Percentiles rank a stretch among this genome's conserved stretches.
These are phyloP conservation scores for Aplysia californica DNA, from an alignment of 1,140 invertebrate genomes.

Conservation along the genomic window DNA sequence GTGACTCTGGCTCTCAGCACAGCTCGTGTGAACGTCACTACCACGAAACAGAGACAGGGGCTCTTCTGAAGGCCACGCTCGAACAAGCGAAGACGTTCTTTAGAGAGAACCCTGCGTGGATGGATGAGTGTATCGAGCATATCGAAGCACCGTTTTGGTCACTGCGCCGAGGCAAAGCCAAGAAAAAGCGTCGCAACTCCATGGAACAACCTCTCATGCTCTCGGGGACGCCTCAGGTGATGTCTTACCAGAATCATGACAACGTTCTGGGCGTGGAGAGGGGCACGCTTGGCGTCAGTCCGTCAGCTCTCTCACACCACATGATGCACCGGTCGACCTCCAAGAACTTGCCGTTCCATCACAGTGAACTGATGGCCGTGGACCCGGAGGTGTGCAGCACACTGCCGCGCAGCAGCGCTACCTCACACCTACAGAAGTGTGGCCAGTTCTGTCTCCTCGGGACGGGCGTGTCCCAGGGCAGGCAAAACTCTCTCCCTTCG, in stretches of 20 bases:
- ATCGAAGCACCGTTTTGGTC: slow-evolving; percentile 17
- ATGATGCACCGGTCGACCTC: no score
- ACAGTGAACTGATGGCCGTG: no score
- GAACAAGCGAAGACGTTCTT: slow-evolving; percentile 59
- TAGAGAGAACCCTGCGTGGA: slow-evolving; percentile 55
- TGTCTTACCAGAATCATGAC: no score
- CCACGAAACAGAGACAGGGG: slow-evolving; percentile 52
- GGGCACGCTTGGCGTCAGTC: no score
- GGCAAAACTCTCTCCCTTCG: slow-evolving; percentile 54
- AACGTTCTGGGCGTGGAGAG: no score
- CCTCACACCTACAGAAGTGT: background rate
- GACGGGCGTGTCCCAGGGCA: slow-evolving; percentile 30
- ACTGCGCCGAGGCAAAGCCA: slow-evolving; percentile 29
- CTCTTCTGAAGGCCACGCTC: slow-evolving; percentile 50
- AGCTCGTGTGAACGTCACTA: slow-evolving; percentile 42
- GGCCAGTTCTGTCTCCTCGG: background rate
- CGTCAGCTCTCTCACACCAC: no score
- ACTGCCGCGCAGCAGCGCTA: background rate
- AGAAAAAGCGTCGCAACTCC: slow-evolving; percentile 43
- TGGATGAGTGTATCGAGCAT: slow-evolving; percentile 58
- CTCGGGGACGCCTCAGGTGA: background rate
- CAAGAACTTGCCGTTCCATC: no score
- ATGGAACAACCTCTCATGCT: slow-evolving; percentile 45
- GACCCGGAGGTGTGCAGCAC: slow-evolving; percentile 20
- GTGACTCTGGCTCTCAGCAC: slow-evolving; percentile 35